These are phyloP conservation scores for Myotis lucifugus DNA, from an alignment of 2,113 vertebrate genomes.

Conservation along the genomic window DNA sequence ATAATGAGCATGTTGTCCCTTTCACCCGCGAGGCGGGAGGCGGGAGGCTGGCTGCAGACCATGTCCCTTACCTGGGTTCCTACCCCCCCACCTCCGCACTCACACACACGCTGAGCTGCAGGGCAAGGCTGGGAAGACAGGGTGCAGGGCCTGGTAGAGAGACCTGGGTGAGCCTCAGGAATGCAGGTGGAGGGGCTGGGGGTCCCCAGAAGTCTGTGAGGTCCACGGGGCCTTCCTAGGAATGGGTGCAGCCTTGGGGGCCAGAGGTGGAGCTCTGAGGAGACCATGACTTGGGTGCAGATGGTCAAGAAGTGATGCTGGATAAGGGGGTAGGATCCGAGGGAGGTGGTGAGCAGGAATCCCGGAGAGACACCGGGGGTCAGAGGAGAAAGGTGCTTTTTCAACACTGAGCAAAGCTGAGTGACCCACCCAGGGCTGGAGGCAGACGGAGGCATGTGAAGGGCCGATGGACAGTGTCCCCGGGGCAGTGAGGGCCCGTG, in stretches of 20 bases:
- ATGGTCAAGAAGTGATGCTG: background rate
- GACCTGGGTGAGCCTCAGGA: too few species aligned
- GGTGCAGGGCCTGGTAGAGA: background rate
- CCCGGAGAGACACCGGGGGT: accelerated
- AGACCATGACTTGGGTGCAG: too few species aligned
- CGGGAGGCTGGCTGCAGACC: background rate
- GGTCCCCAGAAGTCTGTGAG: accelerated
- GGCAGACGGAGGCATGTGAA: background rate
- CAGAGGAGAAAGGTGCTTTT: background rate
- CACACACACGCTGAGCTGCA: accelerated
- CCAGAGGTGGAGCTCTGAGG: accelerated
- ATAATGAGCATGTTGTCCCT: background rate
- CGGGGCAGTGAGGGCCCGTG: accelerated
- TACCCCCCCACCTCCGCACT: too few species aligned
- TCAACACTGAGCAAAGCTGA: background rate
- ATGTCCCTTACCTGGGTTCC: background rate
- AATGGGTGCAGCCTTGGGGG: too few species aligned
- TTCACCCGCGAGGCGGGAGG: background rate
- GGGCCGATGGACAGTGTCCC: accelerated
- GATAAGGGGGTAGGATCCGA: background rate
- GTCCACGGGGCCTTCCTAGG: background rate
- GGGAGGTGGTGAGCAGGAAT: too few species aligned
- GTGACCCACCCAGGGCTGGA: accelerated
- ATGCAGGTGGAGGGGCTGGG: too few species aligned
- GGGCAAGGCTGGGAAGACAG: background rate